These are phyloP conservation scores for Artibeus lituratus DNA, from an alignment of 2,797 vertebrate species.

Conservation along the genomic window DNA sequence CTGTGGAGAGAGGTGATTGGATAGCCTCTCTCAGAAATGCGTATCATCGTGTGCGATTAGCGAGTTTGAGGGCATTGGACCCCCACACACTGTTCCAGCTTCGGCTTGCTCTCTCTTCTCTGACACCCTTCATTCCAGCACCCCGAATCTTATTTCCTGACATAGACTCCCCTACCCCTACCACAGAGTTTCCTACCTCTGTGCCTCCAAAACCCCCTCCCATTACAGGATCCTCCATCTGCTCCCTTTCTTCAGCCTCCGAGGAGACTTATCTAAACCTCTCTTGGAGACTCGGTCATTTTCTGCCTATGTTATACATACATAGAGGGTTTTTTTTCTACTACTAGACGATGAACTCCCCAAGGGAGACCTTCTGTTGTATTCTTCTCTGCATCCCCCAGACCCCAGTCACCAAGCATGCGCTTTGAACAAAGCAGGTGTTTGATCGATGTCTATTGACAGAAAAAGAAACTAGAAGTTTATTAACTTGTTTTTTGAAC, in stretches of 20 bases:
- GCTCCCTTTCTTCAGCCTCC: not conserved
- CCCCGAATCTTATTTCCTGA: not conserved
- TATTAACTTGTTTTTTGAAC: not conserved
- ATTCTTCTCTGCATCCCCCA: not conserved
- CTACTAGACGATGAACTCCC: not conserved
- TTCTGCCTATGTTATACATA: not conserved
- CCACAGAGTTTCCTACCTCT: not conserved
- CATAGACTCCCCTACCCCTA: not conserved
- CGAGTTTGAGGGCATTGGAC: not conserved
- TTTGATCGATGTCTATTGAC: not conserved
- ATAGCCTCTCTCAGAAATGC: not conserved
- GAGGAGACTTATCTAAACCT: not conserved
- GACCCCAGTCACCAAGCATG: not conserved
- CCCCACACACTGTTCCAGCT: not conserved
- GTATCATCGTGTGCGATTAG: not conserved
- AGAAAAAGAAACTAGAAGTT: not conserved
- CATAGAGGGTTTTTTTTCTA: not conserved
- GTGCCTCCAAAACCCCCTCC: not conserved
- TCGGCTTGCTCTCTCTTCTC: not conserved
- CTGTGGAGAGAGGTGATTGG: constrained; percentile 8
- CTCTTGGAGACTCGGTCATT: not conserved
- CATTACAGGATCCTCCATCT: not conserved
- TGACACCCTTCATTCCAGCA: accelerated
- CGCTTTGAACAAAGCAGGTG: not conserved
- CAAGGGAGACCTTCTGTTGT: not conserved